Evolutionary conservation across 1,140 invertebrate genomes (phyloP).

Genomic region (Camponotus vicinus): DNA sequence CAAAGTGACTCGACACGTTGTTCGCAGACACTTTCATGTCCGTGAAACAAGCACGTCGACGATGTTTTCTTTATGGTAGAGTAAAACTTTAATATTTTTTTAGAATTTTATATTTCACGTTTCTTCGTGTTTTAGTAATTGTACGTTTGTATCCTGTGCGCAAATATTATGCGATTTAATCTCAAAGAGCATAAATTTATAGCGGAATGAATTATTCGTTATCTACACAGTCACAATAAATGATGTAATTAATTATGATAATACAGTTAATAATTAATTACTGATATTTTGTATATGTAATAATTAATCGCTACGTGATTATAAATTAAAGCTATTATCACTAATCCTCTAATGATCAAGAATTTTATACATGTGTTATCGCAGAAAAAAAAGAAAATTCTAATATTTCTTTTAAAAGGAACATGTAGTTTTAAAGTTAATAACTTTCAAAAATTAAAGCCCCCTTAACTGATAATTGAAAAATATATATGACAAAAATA

Average conservation of each 20-base stretch:
- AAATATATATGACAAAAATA: conserved; percentile 15
- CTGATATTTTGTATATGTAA: conserved; percentile 1
- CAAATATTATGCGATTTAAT: conserved; percentile 5
- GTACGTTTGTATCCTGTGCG: neutral
- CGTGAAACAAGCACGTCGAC: conserved; percentile 30
- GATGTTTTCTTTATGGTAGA: neutral
- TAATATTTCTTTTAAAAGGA: neutral
- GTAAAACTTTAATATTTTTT: conserved; percentile 14
- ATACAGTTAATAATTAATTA: neutral
- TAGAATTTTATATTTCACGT: neutral
- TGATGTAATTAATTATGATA: conserved; percentile 29
- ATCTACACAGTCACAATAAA: neutral
- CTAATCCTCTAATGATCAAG: neutral
- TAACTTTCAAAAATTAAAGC: neutral
- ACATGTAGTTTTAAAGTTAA: neutral
- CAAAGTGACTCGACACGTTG: conserved; percentile 50
- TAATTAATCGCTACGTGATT: neutral
- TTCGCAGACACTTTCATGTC: conserved; percentile 40
- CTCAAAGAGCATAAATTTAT: neutral
- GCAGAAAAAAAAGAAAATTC: neutral
- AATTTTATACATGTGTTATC: neutral
- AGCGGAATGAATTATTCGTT: neutral
- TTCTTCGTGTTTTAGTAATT: neutral
- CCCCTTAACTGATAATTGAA: neutral
- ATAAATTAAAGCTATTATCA: conserved; percentile 36